Conservation (phyloP, 2,113 vertebrate genomes). For the Rhodinocichla rosea region DNA sequence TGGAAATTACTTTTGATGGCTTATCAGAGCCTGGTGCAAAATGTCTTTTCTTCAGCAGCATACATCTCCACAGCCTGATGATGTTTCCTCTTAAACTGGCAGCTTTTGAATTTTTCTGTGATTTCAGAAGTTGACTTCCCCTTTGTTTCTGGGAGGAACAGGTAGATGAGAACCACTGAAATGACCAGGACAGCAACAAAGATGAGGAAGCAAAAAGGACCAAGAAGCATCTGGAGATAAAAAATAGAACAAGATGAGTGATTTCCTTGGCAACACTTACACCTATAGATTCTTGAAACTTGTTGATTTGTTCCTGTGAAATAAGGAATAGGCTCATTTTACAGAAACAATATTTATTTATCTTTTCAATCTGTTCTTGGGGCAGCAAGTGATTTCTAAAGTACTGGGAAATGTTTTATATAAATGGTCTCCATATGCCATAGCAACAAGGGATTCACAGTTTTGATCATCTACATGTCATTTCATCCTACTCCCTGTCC, state of each 20-base stretch:
- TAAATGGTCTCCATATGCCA: neutral
- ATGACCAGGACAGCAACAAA: slow-evolving; percentile 72
- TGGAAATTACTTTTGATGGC: neutral
- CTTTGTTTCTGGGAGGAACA: slow-evolving; percentile 79
- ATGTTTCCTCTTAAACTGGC: slow-evolving; percentile 26
- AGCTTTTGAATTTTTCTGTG: slow-evolving; percentile 71
- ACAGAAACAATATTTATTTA: neutral
- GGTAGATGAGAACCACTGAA: slow-evolving; percentile 62
- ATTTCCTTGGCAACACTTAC: neutral
- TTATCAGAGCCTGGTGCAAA: slow-evolving; percentile 60
- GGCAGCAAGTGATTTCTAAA: neutral
- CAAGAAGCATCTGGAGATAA: slow-evolving; percentile 72
- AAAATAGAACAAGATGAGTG: neutral
- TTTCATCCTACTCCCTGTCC: neutral
- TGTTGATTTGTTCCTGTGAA: neutral
- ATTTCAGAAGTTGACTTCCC: slow-evolving; percentile 77
- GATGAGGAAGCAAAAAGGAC: slow-evolving; percentile 81
- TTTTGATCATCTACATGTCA: neutral
- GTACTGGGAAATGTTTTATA: neutral
- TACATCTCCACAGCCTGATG: neutral
- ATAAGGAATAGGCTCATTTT: neutral
- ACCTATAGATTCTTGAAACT: neutral
- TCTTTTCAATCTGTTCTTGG: neutral
- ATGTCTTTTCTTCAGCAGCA: neutral
- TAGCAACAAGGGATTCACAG: neutral